These are phyloP conservation scores for Prorops nasuta DNA, from an alignment of 1,140 invertebrate species.

Conservation along the genomic window DNA sequence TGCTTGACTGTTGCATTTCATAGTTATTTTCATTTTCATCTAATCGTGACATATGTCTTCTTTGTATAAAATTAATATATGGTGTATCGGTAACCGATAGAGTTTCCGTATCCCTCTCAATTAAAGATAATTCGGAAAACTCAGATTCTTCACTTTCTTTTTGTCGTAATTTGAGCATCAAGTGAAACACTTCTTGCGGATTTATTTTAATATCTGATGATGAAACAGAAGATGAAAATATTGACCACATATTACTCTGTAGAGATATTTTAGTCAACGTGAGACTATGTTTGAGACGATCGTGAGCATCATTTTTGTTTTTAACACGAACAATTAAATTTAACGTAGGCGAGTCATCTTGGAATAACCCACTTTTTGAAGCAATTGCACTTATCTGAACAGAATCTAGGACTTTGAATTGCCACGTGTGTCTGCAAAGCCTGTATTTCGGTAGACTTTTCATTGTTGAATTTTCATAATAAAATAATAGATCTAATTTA, in stretches of 20 bases:
- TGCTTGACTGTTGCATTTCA: slow-evolving; percentile 24
- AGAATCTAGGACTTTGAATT: slow-evolving; percentile 69
- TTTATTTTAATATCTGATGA: slow-evolving; percentile 50
- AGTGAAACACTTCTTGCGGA: slow-evolving; percentile 57
- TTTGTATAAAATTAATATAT: slow-evolving; percentile 43
- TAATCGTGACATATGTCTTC: slow-evolving; percentile 35
- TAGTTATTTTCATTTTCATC: slow-evolving; percentile 21
- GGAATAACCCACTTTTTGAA: slow-evolving; percentile 54
- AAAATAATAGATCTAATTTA: slow-evolving; percentile 69
- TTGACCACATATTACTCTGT: slow-evolving; percentile 58
- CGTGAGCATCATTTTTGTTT: slow-evolving; percentile 67
- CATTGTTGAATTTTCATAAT: slow-evolving; percentile 64
- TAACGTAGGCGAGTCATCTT: slow-evolving; percentile 56
- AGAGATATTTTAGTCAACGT: slow-evolving; percentile 60
- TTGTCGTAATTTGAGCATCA: slow-evolving; percentile 55
- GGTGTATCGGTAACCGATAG: slow-evolving; percentile 24
- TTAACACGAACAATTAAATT: slow-evolving; percentile 64
- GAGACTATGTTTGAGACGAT: slow-evolving; percentile 62
- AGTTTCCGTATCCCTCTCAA: slow-evolving; percentile 17
- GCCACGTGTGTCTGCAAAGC: slow-evolving; percentile 67
- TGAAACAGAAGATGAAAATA: slow-evolving; percentile 45
- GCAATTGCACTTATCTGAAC: slow-evolving; percentile 61
- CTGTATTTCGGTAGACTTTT: slow-evolving; percentile 60
- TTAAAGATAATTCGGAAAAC: slow-evolving; percentile 48
- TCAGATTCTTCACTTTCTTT: slow-evolving; percentile 22